Base-by-base conservation (phyloP, 2,113 vertebrate genomes). In the Xiphophorus couchianus region DNA sequence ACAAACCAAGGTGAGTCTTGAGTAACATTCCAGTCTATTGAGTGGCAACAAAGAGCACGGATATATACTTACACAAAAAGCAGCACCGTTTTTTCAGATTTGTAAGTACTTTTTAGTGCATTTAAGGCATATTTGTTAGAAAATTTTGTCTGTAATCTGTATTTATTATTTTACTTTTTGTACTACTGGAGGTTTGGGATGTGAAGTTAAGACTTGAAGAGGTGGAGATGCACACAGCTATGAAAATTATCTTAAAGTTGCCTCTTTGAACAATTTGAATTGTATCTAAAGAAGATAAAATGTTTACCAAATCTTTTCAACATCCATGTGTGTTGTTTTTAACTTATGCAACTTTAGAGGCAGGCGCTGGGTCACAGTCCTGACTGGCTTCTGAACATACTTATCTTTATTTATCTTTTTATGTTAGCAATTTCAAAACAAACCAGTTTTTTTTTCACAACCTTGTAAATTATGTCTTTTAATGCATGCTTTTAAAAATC, bases 1-100 rank as follows among this genome's bases (percentile, higher is more conserved):
- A 88, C 72, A 84, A 83, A 83, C 72, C 72, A 86, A 87, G 76
- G 74, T 90, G 78, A 82, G 69, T 65, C 77, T 66, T 82, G 77
- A 86, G 69, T 42, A 85, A 76, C 84, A 88, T 88, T 84, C 73
- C 68, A 75, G 30, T 75, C 1, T 15, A 22, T 27, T 60, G 68
- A 28, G 33, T 77, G 73, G 22, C 4, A 63, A 77, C 84, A 78
- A 81, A 84, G 75, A 69, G 54, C 48, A 63, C 51, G 70, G 83
- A 80, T 54, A 58, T 60, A 62, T 37, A n/a, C 69, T 66, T 54
- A 69, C 61, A 76, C 7, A 65, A 54, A 69, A 67, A 33, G 15
- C 70, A 66, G 60, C 48, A 60, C 77, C 42, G 25, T 39, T 67
- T 19, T 28, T 80, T 69, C 66, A 70, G 72, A 1, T 54, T 51